These are phyloP conservation scores for Mythimna vitellina DNA, from an alignment of 2,888 invertebrate genomes.

Conservation along the genomic window DNA sequence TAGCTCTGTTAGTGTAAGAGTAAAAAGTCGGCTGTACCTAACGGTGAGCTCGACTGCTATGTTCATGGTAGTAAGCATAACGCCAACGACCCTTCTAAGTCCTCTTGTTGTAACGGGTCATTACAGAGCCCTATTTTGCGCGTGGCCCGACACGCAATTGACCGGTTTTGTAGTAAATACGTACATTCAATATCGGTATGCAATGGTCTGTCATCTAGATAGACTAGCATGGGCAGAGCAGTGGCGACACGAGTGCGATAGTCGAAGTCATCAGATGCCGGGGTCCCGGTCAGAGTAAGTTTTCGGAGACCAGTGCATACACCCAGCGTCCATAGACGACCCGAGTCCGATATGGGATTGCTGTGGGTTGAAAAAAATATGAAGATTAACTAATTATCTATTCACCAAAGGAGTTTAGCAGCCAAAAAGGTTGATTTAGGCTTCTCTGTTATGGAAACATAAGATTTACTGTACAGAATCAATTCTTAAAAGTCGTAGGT, in stretches of 20 bases:
- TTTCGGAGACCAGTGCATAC: slow-evolving; percentile 82
- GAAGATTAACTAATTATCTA: neutral
- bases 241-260: slow-evolving; percentile 78
- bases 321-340: slow-evolving; percentile 84
- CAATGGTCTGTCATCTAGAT: slow-evolving; percentile 80
- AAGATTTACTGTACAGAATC: neutral
- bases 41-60: no score
- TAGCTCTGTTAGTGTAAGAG: no score
- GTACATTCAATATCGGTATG: slow-evolving; percentile 78
- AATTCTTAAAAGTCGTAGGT: neutral
- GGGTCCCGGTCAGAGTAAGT: slow-evolving; percentile 78
- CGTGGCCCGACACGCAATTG: no score
- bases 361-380: slow-evolving; percentile 62
- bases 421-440: neutral
- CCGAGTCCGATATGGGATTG: slow-evolving; percentile 82
- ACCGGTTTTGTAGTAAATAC: slow-evolving; percentile 34
- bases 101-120: no score
- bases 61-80: no score
- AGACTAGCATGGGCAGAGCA: slow-evolving; percentile 81
- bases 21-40: no score
- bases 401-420: neutral
- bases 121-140: no score
- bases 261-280: slow-evolving; percentile 73
- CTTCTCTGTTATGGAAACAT: neutral
- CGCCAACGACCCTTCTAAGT: no score